These are phyloP conservation scores for Mastacembelus armatus DNA, from an alignment of 2,797 vertebrate species.

Conservation along the genomic window DNA sequence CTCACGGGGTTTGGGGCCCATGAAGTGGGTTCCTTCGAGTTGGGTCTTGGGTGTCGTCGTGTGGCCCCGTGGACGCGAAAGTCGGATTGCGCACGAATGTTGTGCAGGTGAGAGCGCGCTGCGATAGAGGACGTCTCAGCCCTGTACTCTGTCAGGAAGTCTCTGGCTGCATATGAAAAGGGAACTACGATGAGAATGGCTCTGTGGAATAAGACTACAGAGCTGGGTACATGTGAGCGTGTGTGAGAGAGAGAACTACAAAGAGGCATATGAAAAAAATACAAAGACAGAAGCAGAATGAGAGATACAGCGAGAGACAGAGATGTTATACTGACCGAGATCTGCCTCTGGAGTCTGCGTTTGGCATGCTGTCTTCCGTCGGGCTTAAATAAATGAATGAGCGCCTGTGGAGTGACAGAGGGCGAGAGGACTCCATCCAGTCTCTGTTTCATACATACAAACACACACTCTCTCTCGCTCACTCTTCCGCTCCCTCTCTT, in stretches of 20 bases:
- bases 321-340: conserved; percentile 57
- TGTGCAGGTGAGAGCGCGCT: conserved; percentile 41
- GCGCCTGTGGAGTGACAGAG: conserved; percentile 71
- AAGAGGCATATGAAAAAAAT: not conserved
- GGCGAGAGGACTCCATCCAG: conserved; percentile 60
- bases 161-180: conserved; percentile 34
- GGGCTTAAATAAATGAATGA: conserved; percentile 64
- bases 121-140: conserved; percentile 39
- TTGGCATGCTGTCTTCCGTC: conserved; percentile 67
- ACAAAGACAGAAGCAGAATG: not conserved
- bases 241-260: not conserved
- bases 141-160: conserved; percentile 47
- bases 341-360: conserved; percentile 57
- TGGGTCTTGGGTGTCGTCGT: conserved; percentile 1
- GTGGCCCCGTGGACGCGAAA: conserved; percentile 22
- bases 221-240: not conserved
- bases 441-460: conserved; percentile 31
- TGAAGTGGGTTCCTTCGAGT: conserved; percentile 1
- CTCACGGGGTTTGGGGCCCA: conserved; percentile 61
- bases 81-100: conserved; percentile 6
- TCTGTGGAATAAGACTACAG: not conserved
- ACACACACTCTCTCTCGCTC: conserved; percentile 2
- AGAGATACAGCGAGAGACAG: not conserved
- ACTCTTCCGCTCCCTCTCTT: not conserved
- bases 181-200: conserved; percentile 4